phyloP scores from a whole-genome alignment of 2,888 invertebrate species.

The Nysson spinosus region DNA sequence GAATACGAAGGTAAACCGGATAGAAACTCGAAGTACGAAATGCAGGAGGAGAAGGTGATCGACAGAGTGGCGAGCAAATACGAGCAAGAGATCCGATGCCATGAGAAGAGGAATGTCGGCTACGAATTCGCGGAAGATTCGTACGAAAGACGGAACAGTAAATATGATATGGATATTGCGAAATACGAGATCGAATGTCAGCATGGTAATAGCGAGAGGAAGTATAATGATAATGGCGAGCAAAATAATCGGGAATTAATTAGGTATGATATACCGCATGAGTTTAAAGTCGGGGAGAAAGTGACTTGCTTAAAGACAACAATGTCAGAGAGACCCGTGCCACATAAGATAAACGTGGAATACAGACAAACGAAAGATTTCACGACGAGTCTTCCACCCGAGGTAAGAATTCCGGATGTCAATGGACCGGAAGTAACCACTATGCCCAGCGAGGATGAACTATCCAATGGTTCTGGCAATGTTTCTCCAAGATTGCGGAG shows the following conservation, averaged over 20 bases:
- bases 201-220: constrained; percentile 45
- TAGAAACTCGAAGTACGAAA: constrained; percentile 65
- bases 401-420: constrained; percentile 76
- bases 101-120: constrained; percentile 60
- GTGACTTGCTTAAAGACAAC: constrained; percentile 76
- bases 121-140: constrained; percentile 67
- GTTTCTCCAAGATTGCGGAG: constrained; percentile 79
- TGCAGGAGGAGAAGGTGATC: constrained; percentile 62
- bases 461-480: constrained; percentile 80
- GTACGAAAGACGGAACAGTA: constrained; percentile 68
- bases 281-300: constrained; percentile 78
- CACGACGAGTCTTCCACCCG: constrained; percentile 75
- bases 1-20: constrained; percentile 60
- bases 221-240: constrained; percentile 49
- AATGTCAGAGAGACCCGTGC: constrained; percentile 75
- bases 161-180: constrained; percentile 64
- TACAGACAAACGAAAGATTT: constrained; percentile 75
- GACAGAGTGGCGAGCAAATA: constrained; percentile 46
- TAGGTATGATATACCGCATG: constrained; percentile 72
- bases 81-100: constrained; percentile 52
- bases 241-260: constrained; percentile 60
- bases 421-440: constrained; percentile 78
- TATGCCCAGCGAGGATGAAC: constrained; percentile 79
- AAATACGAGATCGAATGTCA: constrained; percentile 59
- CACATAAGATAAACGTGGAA: constrained; percentile 78